Evolutionary conservation across 2,797 vertebrate genomes (phyloP).

Genomic region (Tadarida brasiliensis): DNA sequence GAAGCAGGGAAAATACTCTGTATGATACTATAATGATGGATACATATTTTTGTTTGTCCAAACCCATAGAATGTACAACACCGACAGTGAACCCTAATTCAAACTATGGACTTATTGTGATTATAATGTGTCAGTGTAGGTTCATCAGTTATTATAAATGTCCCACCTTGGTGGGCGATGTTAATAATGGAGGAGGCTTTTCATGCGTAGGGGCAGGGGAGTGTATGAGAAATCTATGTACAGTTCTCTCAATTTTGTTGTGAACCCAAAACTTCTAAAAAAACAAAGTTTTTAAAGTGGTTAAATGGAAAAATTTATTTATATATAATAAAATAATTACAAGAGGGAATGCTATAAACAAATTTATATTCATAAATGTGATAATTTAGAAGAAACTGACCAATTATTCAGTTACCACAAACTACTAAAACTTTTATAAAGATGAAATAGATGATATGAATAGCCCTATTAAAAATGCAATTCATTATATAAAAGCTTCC

Average conservation of each 20-base stretch:
- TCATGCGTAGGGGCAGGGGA: no score
- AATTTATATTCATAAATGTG: not conserved
- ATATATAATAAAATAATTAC: not conserved
- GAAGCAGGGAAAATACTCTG: not conserved
- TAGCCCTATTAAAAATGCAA: not conserved
- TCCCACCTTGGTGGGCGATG: no score
- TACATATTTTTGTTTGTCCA: not conserved
- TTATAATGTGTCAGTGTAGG: not conserved
- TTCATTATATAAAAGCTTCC: not conserved
- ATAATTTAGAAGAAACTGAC: not conserved
- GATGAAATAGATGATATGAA: not conserved
- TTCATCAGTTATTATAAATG: not conserved
- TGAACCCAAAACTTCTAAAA: no score
- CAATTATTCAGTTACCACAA: not conserved
- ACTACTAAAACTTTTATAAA: slow-evolving; percentile 15
- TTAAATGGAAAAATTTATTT: no score
- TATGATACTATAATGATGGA: not conserved
- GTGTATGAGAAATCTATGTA: no score
- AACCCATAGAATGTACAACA: not conserved
- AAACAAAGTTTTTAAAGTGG: no score
- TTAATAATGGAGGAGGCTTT: no score
- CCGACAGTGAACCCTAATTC: not conserved
- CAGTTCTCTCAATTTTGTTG: no score
- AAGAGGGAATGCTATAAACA: not conserved
- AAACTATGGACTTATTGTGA: not conserved